phyloP scores from a whole-genome alignment of 2,888 invertebrate genomes.

The Pasiphila rectangulata region DNA sequence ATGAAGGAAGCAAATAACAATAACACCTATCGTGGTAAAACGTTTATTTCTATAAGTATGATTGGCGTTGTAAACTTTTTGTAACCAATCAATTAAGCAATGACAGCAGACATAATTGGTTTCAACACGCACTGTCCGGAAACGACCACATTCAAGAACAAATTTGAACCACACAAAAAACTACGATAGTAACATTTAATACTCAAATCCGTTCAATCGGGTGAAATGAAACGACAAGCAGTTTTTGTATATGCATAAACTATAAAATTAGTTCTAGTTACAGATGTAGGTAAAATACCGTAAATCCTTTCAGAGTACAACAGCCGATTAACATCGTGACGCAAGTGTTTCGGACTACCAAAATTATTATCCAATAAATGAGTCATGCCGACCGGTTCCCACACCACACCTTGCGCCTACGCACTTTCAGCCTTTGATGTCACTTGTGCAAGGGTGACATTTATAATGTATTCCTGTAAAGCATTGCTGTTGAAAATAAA shows the following conservation, averaged over 20 bases:
- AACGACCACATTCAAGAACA: neutral
- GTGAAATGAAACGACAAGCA: neutral
- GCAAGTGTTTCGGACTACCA: constrained; percentile 44
- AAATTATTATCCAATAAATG: constrained; percentile 53
- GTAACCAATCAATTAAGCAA: constrained; percentile 29
- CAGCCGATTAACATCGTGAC: constrained; percentile 39
- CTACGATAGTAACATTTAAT: neutral
- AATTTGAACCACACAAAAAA: neutral
- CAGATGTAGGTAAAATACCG: constrained; percentile 18
- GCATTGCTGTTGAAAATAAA: neutral
- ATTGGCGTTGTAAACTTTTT: constrained; percentile 30
- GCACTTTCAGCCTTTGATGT: constrained; percentile 37
- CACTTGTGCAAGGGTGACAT: constrained; percentile 41
- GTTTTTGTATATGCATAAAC: no score
- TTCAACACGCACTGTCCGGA: constrained; percentile 5
- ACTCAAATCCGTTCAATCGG: neutral
- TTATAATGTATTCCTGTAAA: constrained; percentile 23
- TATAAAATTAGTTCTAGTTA: constrained; percentile 7
- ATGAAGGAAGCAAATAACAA: neutral
- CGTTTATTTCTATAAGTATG: constrained; percentile 24
- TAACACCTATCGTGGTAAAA: constrained; percentile 22
- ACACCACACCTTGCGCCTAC: constrained; percentile 61
- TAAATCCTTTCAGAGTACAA: constrained; percentile 25
- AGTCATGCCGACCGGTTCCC: constrained; percentile 67
- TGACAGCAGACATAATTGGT: constrained; percentile 29